phyloP scores from a whole-genome alignment of 1,140 invertebrate species.

The Hesperophylax magnus region DNA sequence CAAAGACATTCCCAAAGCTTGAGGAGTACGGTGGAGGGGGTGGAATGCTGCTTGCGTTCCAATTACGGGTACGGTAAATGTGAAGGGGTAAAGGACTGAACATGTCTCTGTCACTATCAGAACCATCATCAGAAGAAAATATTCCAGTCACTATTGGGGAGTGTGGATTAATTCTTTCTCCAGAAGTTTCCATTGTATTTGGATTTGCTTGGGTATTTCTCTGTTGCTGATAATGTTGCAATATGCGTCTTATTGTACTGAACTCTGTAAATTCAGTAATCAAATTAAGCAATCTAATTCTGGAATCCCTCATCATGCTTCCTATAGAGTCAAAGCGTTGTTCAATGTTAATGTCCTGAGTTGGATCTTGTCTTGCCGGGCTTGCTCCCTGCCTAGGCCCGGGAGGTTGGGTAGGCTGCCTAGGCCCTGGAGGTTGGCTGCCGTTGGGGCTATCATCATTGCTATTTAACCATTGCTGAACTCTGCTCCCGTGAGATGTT shows the following conservation, averaged over 20 bases:
- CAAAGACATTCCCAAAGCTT: constrained; percentile 17
- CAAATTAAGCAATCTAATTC: constrained; percentile 66
- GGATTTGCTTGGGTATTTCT: neutral
- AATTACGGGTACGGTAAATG: constrained; percentile 40
- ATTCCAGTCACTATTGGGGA: constrained; percentile 9
- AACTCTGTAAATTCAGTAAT: constrained; percentile 64
- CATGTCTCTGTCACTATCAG: constrained; percentile 46
- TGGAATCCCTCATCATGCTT: constrained; percentile 68
- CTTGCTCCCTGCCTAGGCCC: constrained; percentile 52
- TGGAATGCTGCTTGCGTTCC: constrained; percentile 23
- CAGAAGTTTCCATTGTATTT: neutral
- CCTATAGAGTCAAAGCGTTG: constrained; percentile 63
- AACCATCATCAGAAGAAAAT: constrained; percentile 45
- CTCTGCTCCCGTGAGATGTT: neutral
- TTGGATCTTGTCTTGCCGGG: constrained; percentile 57
- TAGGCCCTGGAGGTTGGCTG: neutral
- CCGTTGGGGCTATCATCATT: constrained; percentile 1
- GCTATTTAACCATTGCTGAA: constrained; percentile 1
- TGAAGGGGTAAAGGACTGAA: constrained; percentile 46
- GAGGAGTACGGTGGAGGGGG: neutral
- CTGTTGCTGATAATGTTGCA: constrained; percentile 26
- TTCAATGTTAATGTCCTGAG: constrained; percentile 63
- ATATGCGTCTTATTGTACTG: constrained; percentile 24
- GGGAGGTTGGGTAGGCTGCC: constrained; percentile 21
- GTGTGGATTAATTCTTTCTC: constrained; percentile 8